Evolutionary conservation across 2,797 vertebrate species (phyloP).

Genomic region (Ctenochaetus hawaiiensis): DNA sequence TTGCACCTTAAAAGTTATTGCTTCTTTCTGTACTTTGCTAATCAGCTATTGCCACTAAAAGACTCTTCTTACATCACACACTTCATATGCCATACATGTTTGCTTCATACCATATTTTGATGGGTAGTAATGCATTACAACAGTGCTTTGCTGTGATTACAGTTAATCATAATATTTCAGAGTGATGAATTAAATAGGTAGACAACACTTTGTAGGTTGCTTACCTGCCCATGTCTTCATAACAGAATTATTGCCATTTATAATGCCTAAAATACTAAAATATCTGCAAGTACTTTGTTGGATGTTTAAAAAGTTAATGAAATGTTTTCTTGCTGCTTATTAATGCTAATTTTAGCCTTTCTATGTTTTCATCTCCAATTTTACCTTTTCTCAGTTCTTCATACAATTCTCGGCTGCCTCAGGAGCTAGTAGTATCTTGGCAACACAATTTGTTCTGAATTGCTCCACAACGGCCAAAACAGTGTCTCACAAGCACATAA

Average conservation of each 20-base stretch:
- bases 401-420: not conserved
- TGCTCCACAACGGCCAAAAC: constrained; percentile 23
- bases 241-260: not conserved
- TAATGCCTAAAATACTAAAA: not conserved
- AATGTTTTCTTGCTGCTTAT: not conserved
- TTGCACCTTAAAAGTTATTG: not conserved
- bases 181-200: not conserved
- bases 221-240: not conserved
- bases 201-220: not conserved
- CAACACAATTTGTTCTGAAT: constrained; percentile 31
- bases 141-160: not conserved
- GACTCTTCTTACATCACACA: not conserved
- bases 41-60: not conserved
- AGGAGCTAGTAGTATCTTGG: not conserved
- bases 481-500: not conserved
- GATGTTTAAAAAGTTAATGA: not conserved
- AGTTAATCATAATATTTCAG: not conserved
- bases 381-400: constrained; percentile 9
- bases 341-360: constrained; percentile 1
- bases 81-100: not conserved
- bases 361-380: not conserved
- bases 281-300: not conserved
- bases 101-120: not conserved
- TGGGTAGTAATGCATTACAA: not conserved
- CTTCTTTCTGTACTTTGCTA: not conserved